Evolutionary conservation across 2,113 vertebrate genomes (phyloP), one percentile per base, ranked within the genome.

Genomic region (Datnioides undecimradiatus): DNA sequence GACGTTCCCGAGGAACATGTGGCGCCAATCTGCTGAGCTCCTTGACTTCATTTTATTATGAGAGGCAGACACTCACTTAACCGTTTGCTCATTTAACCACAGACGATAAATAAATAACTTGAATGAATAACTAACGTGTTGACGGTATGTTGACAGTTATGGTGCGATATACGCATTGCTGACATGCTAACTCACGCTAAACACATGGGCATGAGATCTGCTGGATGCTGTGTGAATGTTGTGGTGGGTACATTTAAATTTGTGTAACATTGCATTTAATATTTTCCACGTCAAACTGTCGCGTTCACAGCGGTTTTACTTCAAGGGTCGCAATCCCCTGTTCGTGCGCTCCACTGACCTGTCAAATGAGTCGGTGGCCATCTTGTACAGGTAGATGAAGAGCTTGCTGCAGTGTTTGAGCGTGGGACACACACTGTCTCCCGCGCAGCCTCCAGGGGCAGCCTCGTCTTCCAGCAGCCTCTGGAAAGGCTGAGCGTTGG

Each of bases 281-380:
- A 4, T 19, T 16, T 9, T 48, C 21, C 54, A 57, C 11, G 23
- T n/a, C 38, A 6, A 19, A 4, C 7, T 21, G 17, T 8, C 41
- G 14, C 41, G 12, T 13, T 17, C 40, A 25, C 25, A 52, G 38
- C 8, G 1, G 8, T 51, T 49, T 19, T 21, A 46, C 45, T 21
- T 46, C 8, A 21, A 46, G 45, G 7, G 19, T 46, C 2, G 4
- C 8, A 23, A 52, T 6, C 12, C 5, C n/a, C 21, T 3, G 34
- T 19, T n/a, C 11, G 8, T 33, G 45, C 4, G 0, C 1, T 1
- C 16, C 11, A 65, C 87, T 95, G 45, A 99, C 98, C 98, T 99
- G 96, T 99, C 98, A 62, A 99, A 99, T 29, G 98, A 99, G 91
- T 99, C 98, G 4, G 98, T 99, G 90, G 97, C 95, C 93, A 99